Evolutionary conservation across 2,888 invertebrate genomes (phyloP), one percentile per base, ranked within the genome.

Genomic region (Gisinianus flammeolus): DNA sequence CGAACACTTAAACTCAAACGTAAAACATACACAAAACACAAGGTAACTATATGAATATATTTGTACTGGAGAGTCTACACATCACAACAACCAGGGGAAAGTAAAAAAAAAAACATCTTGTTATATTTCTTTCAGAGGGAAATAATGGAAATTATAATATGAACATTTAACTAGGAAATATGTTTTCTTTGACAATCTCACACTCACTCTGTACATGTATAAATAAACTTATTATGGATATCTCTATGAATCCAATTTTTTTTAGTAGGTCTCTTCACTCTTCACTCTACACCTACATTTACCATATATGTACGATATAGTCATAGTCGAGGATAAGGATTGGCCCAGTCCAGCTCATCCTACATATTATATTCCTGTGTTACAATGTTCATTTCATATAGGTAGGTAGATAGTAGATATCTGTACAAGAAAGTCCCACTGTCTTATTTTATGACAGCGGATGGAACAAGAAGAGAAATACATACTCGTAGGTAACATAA

Each of bases 401-500:
- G n/a, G n/a, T n/a, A n/a, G n/a, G n/a, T n/a, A n/a, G 8, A 28
- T n/a, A 75, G n/a, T 24, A 74, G 72, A 62, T 54, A 44, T 26
- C 3, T 35, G 66, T 54, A 67, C 16, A 56, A 64, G 69, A 69
- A 77, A 26, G 62, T 56, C 31, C 56, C 56, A 76, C 69, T 52
- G 52, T 68, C 67, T 76, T 70, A 66, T 72, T 77, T 77, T 77
- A 77, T 72, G 77, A 67, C 72, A 71, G 73, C 77, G 72, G 77
- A 69, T 73, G 77, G 74, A 74, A 77, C 71, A 79, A 73, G 79
- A 68, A 66, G 64, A 71, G 64, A 30, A n/a, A 8, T 35, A 12
- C 12, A 35, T 35, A 35, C 5, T 35, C 6, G 5, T 8, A 8
- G 68, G 75, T 77, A 77, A 77, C 67, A 77, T 56, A 79, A 77